Evolutionary conservation across 2,888 invertebrate species (phyloP).

Genomic region (Metopia argyrocephala): DNA sequence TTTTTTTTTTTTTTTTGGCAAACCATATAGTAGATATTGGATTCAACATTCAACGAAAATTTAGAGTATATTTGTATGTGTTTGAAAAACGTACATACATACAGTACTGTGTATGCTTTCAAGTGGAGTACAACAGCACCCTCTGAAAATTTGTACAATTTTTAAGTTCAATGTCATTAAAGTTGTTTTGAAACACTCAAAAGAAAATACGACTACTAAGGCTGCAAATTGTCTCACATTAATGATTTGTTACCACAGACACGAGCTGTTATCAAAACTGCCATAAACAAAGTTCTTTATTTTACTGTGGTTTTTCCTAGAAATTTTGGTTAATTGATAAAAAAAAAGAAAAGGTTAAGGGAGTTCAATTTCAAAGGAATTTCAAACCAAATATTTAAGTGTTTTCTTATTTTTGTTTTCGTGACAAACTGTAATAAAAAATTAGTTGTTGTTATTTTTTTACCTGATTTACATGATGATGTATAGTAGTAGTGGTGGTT

Average conservation of each 20-base stretch:
- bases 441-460: conserved; percentile 7
- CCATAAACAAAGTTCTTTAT: neutral
- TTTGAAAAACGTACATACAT: too few relatives aligned
- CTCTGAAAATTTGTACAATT: neutral
- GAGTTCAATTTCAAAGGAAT: neutral
- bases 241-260: neutral
- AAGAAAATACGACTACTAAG: neutral
- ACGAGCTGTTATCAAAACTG: neutral
- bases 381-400: neutral
- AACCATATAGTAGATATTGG: too few relatives aligned
- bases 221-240: neutral
- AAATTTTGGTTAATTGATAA: neutral
- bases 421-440: neutral
- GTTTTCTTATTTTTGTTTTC: neutral
- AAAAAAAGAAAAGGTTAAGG: conserved; percentile 10
- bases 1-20: too few relatives aligned
- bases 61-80: too few relatives aligned
- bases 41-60: too few relatives aligned
- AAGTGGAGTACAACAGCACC: too few relatives aligned
- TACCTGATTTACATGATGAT: conserved; percentile 61
- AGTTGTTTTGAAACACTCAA: neutral
- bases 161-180: neutral
- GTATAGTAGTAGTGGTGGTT: conserved; percentile 47
- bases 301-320: too few relatives aligned
- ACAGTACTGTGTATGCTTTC: too few relatives aligned